These are phyloP conservation scores for Sinelater perroti DNA, from an alignment of 2,888 invertebrate species.

Conservation along the genomic window DNA sequence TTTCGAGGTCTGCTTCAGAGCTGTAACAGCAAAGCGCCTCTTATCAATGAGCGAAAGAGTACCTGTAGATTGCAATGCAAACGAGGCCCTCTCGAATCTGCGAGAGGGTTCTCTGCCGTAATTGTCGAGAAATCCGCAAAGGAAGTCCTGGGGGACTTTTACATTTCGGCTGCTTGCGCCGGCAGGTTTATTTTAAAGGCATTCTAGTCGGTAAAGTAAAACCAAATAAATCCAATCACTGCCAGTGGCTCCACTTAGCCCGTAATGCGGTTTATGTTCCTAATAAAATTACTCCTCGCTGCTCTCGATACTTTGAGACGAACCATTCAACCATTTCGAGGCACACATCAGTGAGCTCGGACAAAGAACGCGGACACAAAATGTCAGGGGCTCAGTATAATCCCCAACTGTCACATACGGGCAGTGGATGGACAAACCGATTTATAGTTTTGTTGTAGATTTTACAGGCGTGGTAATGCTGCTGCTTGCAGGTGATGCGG, in stretches of 20 bases:
- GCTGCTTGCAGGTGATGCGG: background rate
- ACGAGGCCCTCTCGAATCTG: too few relatives aligned
- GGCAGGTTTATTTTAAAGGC: slow-evolving; percentile 9
- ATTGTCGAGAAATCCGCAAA: slow-evolving; percentile 1
- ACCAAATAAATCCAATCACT: slow-evolving; percentile 27
- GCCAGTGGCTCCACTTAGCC: slow-evolving; percentile 28
- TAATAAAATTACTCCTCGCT: slow-evolving; percentile 46
- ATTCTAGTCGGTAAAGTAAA: slow-evolving; percentile 21
- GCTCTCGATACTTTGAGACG: slow-evolving; percentile 51
- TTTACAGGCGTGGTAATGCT: slow-evolving; percentile 9
- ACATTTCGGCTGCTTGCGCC: slow-evolving; percentile 6
- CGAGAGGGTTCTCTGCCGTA: background rate
- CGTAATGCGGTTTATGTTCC: slow-evolving; percentile 45
- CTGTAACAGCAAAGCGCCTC: too few relatives aligned
- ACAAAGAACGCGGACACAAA: slow-evolving; percentile 31
- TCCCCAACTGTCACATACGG: slow-evolving; percentile 24
- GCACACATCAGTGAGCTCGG: slow-evolving; percentile 28
- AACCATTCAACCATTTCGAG: slow-evolving; percentile 46
- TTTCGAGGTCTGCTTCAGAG: too few relatives aligned
- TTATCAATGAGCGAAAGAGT: too few relatives aligned
- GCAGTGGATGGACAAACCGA: slow-evolving; percentile 7
- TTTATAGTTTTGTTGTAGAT: slow-evolving; percentile 9
- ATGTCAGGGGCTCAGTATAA: slow-evolving; percentile 25
- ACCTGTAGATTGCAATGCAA: too few relatives aligned
- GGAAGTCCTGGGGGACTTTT: background rate